These are phyloP conservation scores for Harpagifer antarcticus DNA, from an alignment of 2,797 vertebrate genomes.

Conservation along the genomic window DNA sequence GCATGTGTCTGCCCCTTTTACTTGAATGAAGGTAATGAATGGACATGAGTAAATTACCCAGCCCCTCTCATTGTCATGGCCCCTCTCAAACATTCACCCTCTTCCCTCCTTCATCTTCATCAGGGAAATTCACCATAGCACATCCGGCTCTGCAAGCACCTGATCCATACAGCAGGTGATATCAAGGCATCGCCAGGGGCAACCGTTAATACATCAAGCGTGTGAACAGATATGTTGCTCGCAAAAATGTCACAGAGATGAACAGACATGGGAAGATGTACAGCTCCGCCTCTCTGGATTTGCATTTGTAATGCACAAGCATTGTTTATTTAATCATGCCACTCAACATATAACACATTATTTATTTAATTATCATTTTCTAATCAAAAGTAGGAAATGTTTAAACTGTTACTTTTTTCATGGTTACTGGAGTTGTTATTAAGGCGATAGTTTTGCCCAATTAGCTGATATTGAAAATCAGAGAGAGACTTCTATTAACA, in stretches of 20 bases:
- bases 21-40: constrained; percentile 86
- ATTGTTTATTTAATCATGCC: constrained; percentile 8
- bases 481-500: constrained; percentile 30
- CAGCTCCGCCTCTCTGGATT: constrained; percentile 22
- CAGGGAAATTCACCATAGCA: constrained; percentile 37
- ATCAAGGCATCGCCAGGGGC: constrained; percentile 68
- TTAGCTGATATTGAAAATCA: constrained; percentile 43
- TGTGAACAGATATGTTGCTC: constrained; percentile 80
- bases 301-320: constrained; percentile 7
- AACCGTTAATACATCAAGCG: constrained; percentile 69
- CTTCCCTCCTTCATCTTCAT: constrained; percentile 10
- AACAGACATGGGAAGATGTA: constrained; percentile 60
- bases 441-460: constrained; percentile 25
- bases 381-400: background rate
- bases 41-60: constrained; percentile 82
- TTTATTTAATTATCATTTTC: background rate
- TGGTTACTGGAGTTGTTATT: constrained; percentile 16
- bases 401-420: background rate
- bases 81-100: constrained; percentile 63
- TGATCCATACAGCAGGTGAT: constrained; percentile 79
- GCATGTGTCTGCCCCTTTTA: constrained; percentile 78
- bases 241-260: constrained; percentile 78
- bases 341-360: background rate
- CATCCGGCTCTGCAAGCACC: constrained; percentile 78
- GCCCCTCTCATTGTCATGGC: constrained; percentile 73